Conservation (phyloP, 1,140 invertebrate species). For the Trinorchestia longiramus region DNA sequence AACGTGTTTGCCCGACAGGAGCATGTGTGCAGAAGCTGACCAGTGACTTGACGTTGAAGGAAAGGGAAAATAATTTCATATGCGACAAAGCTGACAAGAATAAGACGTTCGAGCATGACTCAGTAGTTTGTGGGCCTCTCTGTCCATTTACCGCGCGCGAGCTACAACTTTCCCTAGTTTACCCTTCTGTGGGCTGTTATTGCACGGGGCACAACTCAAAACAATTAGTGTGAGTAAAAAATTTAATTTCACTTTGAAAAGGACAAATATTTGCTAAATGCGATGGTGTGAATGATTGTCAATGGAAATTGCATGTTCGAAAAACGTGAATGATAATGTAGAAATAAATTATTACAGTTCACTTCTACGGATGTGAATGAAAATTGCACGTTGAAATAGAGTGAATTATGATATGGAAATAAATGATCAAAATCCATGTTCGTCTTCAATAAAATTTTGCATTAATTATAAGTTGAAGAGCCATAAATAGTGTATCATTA, state of each 20-base stretch:
- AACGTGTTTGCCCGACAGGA: neutral
- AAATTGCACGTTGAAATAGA: too few relatives aligned
- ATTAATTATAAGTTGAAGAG: too few relatives aligned
- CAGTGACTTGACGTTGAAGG: neutral
- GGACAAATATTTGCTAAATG: neutral
- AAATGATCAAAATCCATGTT: too few relatives aligned
- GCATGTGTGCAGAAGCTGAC: neutral
- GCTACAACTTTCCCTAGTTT: neutral
- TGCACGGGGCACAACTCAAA: neutral
- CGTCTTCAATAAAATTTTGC: too few relatives aligned
- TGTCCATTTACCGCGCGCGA: neutral
- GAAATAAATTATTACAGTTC: too few relatives aligned
- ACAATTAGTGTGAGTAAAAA: neutral
- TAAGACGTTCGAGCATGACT: neutral
- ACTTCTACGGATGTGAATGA: too few relatives aligned
- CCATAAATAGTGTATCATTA: too few relatives aligned
- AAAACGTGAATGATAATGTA: too few relatives aligned
- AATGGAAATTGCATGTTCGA: too few relatives aligned
- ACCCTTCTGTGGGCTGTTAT: neutral
- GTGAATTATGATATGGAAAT: too few relatives aligned
- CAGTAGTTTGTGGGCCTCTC: neutral
- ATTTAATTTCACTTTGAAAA: neutral
- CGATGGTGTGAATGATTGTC: neutral
- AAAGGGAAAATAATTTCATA: slow-evolving; percentile 1
- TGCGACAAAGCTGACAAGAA: neutral